Evolutionary conservation across 2,113 vertebrate species (phyloP), one percentile per base, ranked within the genome.

Genomic region (Prochilodus magdalenae): DNA sequence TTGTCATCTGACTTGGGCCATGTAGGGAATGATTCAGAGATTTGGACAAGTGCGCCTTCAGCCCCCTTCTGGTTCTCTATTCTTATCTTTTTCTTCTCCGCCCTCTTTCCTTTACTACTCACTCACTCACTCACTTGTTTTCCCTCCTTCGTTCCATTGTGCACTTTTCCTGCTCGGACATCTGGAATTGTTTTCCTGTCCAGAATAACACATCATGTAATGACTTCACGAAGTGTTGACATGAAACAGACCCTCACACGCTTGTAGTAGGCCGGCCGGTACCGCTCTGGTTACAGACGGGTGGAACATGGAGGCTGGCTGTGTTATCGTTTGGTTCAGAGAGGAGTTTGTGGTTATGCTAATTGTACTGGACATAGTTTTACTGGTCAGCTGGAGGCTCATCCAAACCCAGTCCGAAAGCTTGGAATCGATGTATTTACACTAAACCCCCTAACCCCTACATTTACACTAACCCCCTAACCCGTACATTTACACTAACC

Each of bases 111-210:
- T 26, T 22, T 3, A 36, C 70, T 67, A 33, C 65, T 69, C 30
- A 26, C 59, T 60, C 14, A 26, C 55, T 74, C 65, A 55, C 63
- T 69, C 24, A 40, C 57, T 59, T 8, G 3, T 11, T 74, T 82
- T 80, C 79, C 79, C 77, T 73, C 60, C 67, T 33, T 73, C 20
- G 29, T 59, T 83, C 88, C 40, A 89, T 87, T 87, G 85, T 87
- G 84, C 22, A 59, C 80, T 81, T 84, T 89, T 87, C 84, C 88
- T 85, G 86, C 80, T 36, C 65, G 65, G 59, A 85, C 89, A 89
- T 89, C 91, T 93, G 91, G 69, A 73, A 60, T 69, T 84, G 75
- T 84, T 89, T 89, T 84, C 86, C 83, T 33, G 29, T 76, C 87
- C 70, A 76, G 29, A 81, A 80, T 16, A 75, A 80, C 57, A 57